Percentiles rank a stretch among this genome's conserved stretches.
These are phyloP conservation scores for Tetropium fuscum DNA, from an alignment of 2,888 invertebrate genomes.

Conservation along the genomic window DNA sequence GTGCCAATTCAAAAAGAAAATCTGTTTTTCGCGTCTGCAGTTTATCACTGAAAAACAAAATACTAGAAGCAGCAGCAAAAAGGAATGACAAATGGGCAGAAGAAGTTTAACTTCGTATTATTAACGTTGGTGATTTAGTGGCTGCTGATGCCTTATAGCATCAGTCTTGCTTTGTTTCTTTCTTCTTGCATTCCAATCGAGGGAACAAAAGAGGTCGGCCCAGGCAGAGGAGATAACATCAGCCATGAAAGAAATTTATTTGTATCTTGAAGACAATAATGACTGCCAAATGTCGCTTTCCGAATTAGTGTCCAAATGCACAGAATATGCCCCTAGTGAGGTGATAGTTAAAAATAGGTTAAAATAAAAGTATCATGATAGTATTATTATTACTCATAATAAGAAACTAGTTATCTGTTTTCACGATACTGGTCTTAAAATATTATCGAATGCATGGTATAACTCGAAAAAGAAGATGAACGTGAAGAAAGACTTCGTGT, in stretches of 20 bases:
- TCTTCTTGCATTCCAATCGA: constrained; percentile 1
- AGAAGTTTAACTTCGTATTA: neutral
- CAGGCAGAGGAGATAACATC: constrained; percentile 3
- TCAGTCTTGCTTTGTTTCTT: neutral
- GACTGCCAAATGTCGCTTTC: constrained; percentile 16
- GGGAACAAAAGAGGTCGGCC: constrained; percentile 4
- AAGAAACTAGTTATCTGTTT: constrained; percentile 14
- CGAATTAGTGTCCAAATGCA: neutral
- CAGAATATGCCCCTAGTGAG: neutral
- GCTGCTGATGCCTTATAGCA: neutral
- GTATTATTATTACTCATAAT: constrained; percentile 13
- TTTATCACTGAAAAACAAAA: no score
- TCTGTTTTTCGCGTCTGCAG: no score
- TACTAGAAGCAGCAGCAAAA: neutral
- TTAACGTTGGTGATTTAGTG: neutral
- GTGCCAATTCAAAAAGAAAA: constrained; percentile 4
- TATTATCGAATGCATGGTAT: constrained; percentile 16
- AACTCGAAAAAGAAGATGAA: constrained; percentile 9
- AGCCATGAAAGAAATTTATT: constrained; percentile 17
- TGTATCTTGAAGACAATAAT: constrained; percentile 16
- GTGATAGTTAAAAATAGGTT: constrained; percentile 3
- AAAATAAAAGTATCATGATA: constrained; percentile 10
- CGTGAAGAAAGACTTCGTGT: no score
- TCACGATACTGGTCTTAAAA: constrained; percentile 9
- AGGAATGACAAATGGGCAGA: neutral